Conservation (phyloP, 2,113 vertebrate species). For the Brienomyrus brachyistius region DNA sequence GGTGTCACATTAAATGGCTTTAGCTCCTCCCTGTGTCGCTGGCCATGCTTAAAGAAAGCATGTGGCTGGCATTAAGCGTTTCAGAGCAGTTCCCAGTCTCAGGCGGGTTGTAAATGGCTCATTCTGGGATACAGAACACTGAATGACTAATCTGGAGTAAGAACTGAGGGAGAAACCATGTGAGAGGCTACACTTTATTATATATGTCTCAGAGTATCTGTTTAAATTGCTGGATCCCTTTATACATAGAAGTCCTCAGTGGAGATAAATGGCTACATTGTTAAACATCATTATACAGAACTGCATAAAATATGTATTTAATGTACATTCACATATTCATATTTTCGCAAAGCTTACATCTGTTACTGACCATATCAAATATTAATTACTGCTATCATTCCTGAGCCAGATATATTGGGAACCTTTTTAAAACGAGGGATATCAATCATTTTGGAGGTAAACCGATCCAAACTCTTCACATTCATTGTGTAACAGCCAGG, state of each 20-base stretch:
- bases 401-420: neutral
- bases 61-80: neutral
- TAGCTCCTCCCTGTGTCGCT: neutral
- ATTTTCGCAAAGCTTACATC: neutral
- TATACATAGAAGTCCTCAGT: neutral
- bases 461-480: neutral
- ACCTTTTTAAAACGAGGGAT: neutral
- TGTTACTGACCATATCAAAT: neutral
- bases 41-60: neutral
- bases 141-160: neutral
- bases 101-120: neutral
- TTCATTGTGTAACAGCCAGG: neutral
- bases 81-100: neutral
- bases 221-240: neutral
- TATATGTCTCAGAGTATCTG: neutral
- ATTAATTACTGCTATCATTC: neutral
- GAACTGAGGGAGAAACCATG: neutral
- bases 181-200: neutral
- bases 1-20: neutral
- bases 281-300: neutral
- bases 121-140: neutral
- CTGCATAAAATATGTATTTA: neutral
- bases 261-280: neutral
- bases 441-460: neutral
- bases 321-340: neutral